Percentiles rank a stretch among this genome's conserved stretches.
Evolutionary conservation across 2,797 vertebrate species (phyloP).

Genomic region (Arrhamphus sclerolepis): DNA sequence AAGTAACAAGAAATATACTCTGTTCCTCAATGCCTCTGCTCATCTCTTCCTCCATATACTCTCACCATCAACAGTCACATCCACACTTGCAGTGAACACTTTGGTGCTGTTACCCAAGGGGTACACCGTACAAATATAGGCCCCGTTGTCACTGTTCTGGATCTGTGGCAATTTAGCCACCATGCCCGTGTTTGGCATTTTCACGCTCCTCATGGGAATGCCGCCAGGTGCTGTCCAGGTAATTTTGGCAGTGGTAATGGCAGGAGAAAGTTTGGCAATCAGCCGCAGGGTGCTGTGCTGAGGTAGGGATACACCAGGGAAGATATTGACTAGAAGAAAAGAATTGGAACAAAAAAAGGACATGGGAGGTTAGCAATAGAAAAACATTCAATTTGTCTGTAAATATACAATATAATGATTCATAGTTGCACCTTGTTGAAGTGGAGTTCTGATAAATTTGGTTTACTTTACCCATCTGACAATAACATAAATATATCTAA

Average conservation of each 20-base stretch:
- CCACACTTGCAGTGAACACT: constrained; percentile 56
- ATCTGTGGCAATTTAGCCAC: constrained; percentile 75
- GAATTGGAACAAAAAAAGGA: constrained; percentile 11
- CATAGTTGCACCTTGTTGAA: too few species aligned
- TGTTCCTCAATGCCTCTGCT: constrained; percentile 12
- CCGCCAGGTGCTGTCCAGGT: constrained; percentile 70
- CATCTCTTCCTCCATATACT: constrained; percentile 4
- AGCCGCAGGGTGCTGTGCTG: constrained; percentile 68
- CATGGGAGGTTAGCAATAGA: constrained; percentile 8
- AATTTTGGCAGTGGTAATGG: constrained; percentile 37
- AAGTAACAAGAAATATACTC: constrained; percentile 35
- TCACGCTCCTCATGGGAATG: constrained; percentile 54
- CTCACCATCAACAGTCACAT: constrained; percentile 72
- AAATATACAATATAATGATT: not conserved
- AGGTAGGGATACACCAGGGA: constrained; percentile 55
- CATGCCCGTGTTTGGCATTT: constrained; percentile 3
- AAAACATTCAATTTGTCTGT: not conserved
- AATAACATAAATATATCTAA: not conserved
- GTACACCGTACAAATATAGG: constrained; percentile 69
- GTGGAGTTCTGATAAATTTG: not conserved
- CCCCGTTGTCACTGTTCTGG: constrained; percentile 53
- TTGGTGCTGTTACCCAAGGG: constrained; percentile 37
- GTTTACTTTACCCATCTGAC: not conserved
- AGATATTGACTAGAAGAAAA: constrained; percentile 67
- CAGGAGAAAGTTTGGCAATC: constrained; percentile 60